Percentiles rank a stretch among this genome's conserved stretches.
These are phyloP conservation scores for Butorides virescens DNA, from an alignment of 2,113 vertebrate genomes.

Conservation along the genomic window DNA sequence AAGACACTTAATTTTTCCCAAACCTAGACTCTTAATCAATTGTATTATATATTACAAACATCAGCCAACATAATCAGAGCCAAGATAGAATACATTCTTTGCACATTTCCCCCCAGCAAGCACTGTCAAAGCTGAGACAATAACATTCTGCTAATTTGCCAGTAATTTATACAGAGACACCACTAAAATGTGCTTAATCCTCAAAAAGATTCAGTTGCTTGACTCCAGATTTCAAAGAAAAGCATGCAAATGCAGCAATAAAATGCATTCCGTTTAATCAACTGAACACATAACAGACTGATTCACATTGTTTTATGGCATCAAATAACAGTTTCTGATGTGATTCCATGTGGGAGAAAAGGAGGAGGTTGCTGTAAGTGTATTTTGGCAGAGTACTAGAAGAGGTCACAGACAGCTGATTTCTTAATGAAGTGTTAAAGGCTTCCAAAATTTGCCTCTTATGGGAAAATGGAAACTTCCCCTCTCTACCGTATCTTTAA, in stretches of 20 bases:
- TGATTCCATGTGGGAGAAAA: background rate
- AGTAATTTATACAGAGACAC: slow-evolving; percentile 46
- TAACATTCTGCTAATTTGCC: slow-evolving; percentile 7
- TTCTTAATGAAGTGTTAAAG: slow-evolving; percentile 53
- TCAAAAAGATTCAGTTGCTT: slow-evolving; percentile 48
- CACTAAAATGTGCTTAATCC: slow-evolving; percentile 64
- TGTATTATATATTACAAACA: background rate
- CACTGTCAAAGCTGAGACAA: slow-evolving; percentile 1
- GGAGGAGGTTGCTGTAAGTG: slow-evolving; percentile 31
- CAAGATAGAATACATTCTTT: background rate
- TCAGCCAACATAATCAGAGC: background rate
- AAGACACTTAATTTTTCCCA: background rate
- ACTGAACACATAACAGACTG: slow-evolving; percentile 56
- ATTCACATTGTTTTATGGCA: slow-evolving; percentile 53
- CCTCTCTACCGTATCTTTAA: background rate
- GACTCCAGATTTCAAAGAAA: slow-evolving; percentile 48
- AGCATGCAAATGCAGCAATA: slow-evolving; percentile 54
- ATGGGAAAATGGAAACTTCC: slow-evolving; percentile 1
- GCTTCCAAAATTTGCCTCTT: slow-evolving; percentile 39
- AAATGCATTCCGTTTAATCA: slow-evolving; percentile 68
- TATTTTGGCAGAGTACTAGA: slow-evolving; percentile 49
- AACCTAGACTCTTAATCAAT: background rate
- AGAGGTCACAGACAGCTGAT: slow-evolving; percentile 25
- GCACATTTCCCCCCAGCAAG: background rate
- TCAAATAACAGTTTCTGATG: slow-evolving; percentile 52